Percentiles rank a stretch among this genome's conserved stretches.
Conservation (phyloP, 2,113 vertebrate species). For the Electrona antarctica region DNA sequence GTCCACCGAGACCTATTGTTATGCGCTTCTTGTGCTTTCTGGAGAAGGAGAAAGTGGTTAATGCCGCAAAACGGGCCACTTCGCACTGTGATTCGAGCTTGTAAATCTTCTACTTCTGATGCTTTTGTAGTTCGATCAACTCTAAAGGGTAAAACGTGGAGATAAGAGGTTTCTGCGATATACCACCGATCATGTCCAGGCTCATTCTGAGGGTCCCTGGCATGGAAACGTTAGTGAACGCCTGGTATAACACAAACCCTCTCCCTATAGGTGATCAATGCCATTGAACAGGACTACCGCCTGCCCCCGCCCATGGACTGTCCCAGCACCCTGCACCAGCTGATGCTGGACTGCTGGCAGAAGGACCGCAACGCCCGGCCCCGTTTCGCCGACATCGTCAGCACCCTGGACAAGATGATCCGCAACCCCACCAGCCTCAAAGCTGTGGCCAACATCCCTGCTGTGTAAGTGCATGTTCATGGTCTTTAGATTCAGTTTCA, state of each 20-base stretch:
- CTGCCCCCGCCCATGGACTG: slow-evolving; percentile 98
- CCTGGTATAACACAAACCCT: not conserved
- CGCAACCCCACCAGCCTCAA: slow-evolving; percentile 98
- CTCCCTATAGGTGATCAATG: slow-evolving; percentile 92
- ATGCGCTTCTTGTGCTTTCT: too few relatives aligned
- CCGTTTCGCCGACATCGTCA: slow-evolving; percentile 95
- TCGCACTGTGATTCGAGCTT: too few relatives aligned
- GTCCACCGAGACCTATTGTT: too few relatives aligned
- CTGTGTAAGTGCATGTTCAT: slow-evolving; percentile 87
- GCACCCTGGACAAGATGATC: slow-evolving; percentile 98
- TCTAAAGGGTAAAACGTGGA: too few relatives aligned
- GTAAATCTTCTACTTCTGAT: too few relatives aligned
- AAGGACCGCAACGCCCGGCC: slow-evolving; percentile 97
- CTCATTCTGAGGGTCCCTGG: too few relatives aligned
- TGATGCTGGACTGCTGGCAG: slow-evolving; percentile 99
- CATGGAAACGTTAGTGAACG: too few relatives aligned
- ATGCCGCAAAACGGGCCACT: too few relatives aligned
- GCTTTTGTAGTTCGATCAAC: too few relatives aligned
- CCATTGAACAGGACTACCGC: slow-evolving; percentile 97
- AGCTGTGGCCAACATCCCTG: slow-evolving; percentile 94
- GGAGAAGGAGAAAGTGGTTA: too few relatives aligned
- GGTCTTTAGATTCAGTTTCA: not conserved
- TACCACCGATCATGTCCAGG: too few relatives aligned
- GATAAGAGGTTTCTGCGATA: too few relatives aligned
- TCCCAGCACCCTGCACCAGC: slow-evolving; percentile 92